A percentile compares a stretch with the other conserved stretches of the same genome.
phyloP scores from a whole-genome alignment of 2,888 invertebrate species.

The Epiblema foenella region DNA sequence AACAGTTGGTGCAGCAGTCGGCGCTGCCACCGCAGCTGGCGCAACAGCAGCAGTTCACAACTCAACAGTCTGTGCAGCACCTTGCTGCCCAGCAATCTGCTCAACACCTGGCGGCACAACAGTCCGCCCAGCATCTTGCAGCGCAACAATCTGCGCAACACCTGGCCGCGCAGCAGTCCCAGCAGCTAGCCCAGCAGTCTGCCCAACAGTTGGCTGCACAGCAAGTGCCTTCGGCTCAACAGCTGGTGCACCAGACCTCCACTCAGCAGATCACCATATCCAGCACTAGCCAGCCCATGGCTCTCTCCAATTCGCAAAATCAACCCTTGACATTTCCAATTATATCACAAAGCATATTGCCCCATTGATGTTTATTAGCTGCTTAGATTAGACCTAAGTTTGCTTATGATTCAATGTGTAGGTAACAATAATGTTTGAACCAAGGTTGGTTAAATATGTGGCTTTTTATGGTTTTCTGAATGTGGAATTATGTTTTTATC shows the following conservation, averaged over 20 bases:
- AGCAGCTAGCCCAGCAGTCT: slow-evolving; percentile 73
- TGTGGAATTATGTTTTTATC: neutral
- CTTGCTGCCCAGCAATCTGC: slow-evolving; percentile 65
- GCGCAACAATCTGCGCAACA: slow-evolving; percentile 73
- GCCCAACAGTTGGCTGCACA: slow-evolving; percentile 54
- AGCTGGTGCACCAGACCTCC: slow-evolving; percentile 78
- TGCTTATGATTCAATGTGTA: slow-evolving; percentile 3
- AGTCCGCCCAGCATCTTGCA: slow-evolving; percentile 41
- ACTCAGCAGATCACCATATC: slow-evolving; percentile 80
- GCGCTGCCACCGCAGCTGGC: slow-evolving; percentile 71
- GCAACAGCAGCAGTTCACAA: slow-evolving; percentile 57
- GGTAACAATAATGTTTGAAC: slow-evolving; percentile 1
- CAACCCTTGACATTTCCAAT: slow-evolving; percentile 80
- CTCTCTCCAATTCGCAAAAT: slow-evolving; percentile 76
- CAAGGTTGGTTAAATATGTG: neutral
- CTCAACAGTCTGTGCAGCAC: slow-evolving; percentile 59
- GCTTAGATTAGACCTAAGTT: neutral
- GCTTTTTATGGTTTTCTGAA: neutral
- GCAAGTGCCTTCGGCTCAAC: slow-evolving; percentile 71
- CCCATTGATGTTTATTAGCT: slow-evolving; percentile 60
- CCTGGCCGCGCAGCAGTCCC: slow-evolving; percentile 57
- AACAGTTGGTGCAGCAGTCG: slow-evolving; percentile 76
- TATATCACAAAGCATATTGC: slow-evolving; percentile 80
- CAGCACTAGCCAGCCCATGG: slow-evolving; percentile 80
- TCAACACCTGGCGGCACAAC: slow-evolving; percentile 57